Conservation (phyloP, 2,797 vertebrate genomes). For the Bryconaethiops microstoma region DNA sequence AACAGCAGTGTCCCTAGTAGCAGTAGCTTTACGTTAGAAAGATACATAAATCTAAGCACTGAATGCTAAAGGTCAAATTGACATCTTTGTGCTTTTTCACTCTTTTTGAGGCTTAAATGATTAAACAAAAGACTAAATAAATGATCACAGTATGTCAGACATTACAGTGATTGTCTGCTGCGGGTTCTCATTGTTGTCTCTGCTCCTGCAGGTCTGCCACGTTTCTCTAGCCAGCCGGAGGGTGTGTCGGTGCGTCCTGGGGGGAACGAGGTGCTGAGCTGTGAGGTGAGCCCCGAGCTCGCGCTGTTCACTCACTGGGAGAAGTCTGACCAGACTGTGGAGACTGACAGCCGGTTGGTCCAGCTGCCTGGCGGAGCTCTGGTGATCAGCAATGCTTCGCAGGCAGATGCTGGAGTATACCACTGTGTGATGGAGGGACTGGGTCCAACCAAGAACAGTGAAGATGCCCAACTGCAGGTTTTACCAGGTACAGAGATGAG, state of each 20-base stretch:
- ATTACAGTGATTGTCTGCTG: background rate
- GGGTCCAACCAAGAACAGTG: slow-evolving; percentile 85
- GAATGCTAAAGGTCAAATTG: background rate
- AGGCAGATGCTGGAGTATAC: slow-evolving; percentile 84
- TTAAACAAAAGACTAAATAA: too few relatives aligned
- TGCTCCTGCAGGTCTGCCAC: slow-evolving; percentile 80
- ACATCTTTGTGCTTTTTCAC: background rate
- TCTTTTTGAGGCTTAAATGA: background rate
- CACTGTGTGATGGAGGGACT: slow-evolving; percentile 87
- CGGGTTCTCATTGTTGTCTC: background rate
- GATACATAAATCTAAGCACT: background rate
- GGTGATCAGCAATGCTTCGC: slow-evolving; percentile 85
- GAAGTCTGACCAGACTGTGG: slow-evolving; percentile 79
- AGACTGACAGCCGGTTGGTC: slow-evolving; percentile 71
- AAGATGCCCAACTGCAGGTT: slow-evolving; percentile 87
- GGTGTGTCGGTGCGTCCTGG: slow-evolving; percentile 74
- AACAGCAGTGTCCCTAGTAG: background rate
- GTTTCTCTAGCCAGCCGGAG: slow-evolving; percentile 88
- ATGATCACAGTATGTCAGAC: too few relatives aligned
- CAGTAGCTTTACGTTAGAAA: background rate
- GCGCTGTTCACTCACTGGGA: slow-evolving; percentile 89
- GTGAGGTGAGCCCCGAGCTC: slow-evolving; percentile 88
- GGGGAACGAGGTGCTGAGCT: slow-evolving; percentile 83
- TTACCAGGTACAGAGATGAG: slow-evolving; percentile 78
- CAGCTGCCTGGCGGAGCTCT: slow-evolving; percentile 85